phyloP scores from a whole-genome alignment of 2,113 vertebrate genomes.

The Tringa solitaria region DNA sequence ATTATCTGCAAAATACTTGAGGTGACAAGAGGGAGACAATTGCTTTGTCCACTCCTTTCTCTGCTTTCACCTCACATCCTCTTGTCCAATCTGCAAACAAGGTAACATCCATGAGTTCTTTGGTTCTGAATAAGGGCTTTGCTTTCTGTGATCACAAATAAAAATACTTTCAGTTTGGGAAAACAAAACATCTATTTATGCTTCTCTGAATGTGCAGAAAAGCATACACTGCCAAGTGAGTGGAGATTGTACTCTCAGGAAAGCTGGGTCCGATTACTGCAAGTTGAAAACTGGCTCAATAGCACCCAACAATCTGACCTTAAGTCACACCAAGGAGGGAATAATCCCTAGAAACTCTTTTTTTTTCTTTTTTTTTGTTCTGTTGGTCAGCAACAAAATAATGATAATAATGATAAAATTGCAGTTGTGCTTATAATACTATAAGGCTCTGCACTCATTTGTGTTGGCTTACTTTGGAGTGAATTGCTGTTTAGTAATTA shows the following conservation, averaged over 20 bases:
- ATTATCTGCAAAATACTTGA: background rate
- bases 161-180: background rate
- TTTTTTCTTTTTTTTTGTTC: background rate
- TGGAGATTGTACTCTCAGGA: too few relatives aligned
- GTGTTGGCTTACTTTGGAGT: background rate
- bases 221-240: background rate
- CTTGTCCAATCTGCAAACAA: background rate
- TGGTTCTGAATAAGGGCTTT: background rate
- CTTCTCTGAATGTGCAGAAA: background rate
- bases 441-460: background rate
- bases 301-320: background rate
- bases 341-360: background rate
- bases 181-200: background rate
- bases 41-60: background rate
- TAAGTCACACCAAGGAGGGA: background rate
- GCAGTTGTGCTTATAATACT: background rate
- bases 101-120: background rate
- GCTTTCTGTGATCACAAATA: background rate
- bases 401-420: background rate
- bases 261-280: background rate
- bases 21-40: background rate
- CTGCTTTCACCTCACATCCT: background rate
- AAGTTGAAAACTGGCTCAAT: background rate
- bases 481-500: background rate
- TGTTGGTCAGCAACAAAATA: background rate